Base-by-base conservation (phyloP, 2,888 invertebrate species). In the Thecocarcelia acutangulata region DNA sequence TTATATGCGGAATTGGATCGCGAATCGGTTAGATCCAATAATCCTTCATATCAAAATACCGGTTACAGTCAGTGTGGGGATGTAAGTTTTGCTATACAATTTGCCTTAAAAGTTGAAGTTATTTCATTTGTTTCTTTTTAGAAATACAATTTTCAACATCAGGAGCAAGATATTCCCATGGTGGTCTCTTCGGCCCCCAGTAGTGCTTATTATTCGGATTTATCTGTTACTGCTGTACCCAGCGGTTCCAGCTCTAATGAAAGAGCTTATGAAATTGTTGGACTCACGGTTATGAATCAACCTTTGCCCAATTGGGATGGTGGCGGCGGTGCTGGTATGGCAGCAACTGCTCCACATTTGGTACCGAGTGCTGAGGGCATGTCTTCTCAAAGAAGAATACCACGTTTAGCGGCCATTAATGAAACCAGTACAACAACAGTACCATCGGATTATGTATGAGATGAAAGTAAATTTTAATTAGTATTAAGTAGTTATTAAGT, bases 171-270 rank as follows among this genome's bases (percentile, higher is more conserved):
- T 85, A 89, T 93, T 28, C 93, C 93, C 54, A 90, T 91, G 89
- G 90, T 91, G 81, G 90, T 91, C 33, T 93, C 93, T 33, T 93
- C 93, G 80, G 94, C 94, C 9, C 94, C 94, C n/a, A 94, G 94
- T 87, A 94, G 94, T 90, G 94, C 94, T 28, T 95, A 95, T 88
- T 95, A 95, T 88, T 94, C 94, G 76, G 94, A 95, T 89, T 91
- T 95, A 72, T 93, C 93, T 15, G 92, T 92, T 17, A 92, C 92
- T 15, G 91, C 89, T 54, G 91, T 92, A 80, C 91, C 92, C 21
- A 89, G 89, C 46, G 88, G 87, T 54, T 87, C 87, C 37, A 87
- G 88, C 74, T 87, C 87, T 66, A 90, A 89, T 63, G 93, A 93
- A 84, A 88, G 93, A 75, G 93, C 93, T 50, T 93, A 93, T 86